Conservation (phyloP, 2,113 vertebrate genomes). For the Petromus typicus region DNA sequence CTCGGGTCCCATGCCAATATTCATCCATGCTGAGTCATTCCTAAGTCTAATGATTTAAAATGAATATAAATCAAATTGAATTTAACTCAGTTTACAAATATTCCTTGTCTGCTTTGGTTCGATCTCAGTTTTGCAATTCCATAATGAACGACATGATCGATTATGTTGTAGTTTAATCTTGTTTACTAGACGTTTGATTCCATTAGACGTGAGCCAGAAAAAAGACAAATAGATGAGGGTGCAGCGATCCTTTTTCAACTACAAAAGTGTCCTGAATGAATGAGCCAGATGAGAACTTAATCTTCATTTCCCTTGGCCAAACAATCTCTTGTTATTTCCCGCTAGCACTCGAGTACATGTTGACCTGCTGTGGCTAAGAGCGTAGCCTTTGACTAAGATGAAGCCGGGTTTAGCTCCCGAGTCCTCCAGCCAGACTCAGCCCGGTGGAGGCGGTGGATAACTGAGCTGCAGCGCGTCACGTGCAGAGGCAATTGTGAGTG, state of each 20-base stretch:
- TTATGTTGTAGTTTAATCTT: neutral
- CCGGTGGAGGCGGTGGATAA: accelerated
- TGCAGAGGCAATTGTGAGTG: neutral
- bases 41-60: neutral
- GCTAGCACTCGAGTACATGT: no score
- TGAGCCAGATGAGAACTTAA: neutral
- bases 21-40: neutral
- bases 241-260: neutral
- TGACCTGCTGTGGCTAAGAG: neutral
- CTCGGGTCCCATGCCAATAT: neutral
- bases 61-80: neutral
- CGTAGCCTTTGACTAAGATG: neutral
- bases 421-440: accelerated
- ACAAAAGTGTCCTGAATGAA: neutral
- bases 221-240: neutral
- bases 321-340: neutral
- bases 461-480: accelerated
- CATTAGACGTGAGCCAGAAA: neutral
- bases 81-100: neutral
- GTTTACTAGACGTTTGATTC: neutral
- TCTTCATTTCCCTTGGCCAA: neutral
- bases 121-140: neutral
- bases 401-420: neutral
- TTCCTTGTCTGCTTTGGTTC: neutral
- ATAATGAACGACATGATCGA: neutral